Evolutionary conservation across 2,797 vertebrate species (phyloP), one percentile per base, ranked within the genome.

Genomic region (Salarias fasciatus): DNA sequence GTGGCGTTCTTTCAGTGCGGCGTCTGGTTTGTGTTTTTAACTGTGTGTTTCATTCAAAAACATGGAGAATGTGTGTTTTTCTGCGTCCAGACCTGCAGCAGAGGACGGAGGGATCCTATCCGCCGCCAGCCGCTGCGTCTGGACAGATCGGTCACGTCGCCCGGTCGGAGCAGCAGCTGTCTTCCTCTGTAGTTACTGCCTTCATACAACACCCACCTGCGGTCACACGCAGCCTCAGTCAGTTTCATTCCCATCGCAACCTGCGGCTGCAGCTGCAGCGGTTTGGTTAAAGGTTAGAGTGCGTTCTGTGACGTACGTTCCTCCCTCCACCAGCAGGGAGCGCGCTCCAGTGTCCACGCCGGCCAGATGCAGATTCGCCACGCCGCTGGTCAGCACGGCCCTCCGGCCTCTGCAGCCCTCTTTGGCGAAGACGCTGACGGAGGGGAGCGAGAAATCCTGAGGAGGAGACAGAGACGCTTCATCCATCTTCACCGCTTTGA

Each of bases 181-280:
- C 86, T 93, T 0, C 97, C 97, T 28, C 93, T 91, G 82, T 95
- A 98, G 88, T 94, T 95, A 66, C 81, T 91, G 2, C 88, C 90
- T 78, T 98, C 96, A 44, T 97, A 99, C 82, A 96, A 62, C 44
- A 98, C 89, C 97, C 97, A 99, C 86, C 97, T 99, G 33, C 33
- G 6, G 33, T 1, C 33, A 35, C 33, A 35, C 33, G 5, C 33
- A 2, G 33, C 9, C 9, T 35, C 6, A 24, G 24, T 24, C 18
- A 24, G 18, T n/a, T n/a, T n/a, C n/a, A n/a, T n/a, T n/a, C n/a
- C n/a, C n/a, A n/a, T n/a, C n/a, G n/a, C n/a, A n/a, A n/a, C n/a
- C n/a, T n/a, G n/a, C n/a, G n/a, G n/a, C n/a, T n/a, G n/a, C n/a
- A n/a, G n/a, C n/a, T n/a, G n/a, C n/a, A n/a, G n/a, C n/a, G n/a